Evolutionary conservation across 2,888 invertebrate genomes (phyloP), one percentile per base, ranked within the genome.

Genomic region (Chymomyza amoena): DNA sequence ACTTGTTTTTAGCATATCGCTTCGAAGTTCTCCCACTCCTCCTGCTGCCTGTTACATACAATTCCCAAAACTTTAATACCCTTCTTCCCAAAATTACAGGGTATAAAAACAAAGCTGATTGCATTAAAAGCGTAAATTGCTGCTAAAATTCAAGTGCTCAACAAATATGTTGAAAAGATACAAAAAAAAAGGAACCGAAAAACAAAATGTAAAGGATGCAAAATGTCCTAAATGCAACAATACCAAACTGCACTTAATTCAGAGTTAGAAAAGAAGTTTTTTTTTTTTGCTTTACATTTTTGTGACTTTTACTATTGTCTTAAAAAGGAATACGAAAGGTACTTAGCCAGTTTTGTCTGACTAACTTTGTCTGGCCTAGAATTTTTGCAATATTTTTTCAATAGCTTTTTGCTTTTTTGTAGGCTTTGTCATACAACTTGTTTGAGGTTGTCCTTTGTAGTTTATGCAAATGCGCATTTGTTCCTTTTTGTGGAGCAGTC

Each of bases 111-210:
- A 28, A 60, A 66, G 72, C 70, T 81, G 80, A 86, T 79, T 78
- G 84, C 87, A 78, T 78, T 80, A 76, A 76, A 64, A 78, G 78
- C 72, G 77, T 75, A 88, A 84, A 84, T 83, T 72, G 78, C 78
- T 72, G 78, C 70, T 70, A 69, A 75, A 76, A 83, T 71, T 85
- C 69, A 79, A 84, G 83, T 73, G 81, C 68, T 84, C 61, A 32
- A 61, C 80, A 84, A 84, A 88, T 77, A 80, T 77, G 67, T 64
- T 54, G 60, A 66, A 59, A 57, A 45, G 61, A 65, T 18, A 57
- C 64, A 63, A 68, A 52, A 39, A 45, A 57, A n/a, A n/a, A 52
- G 32, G 51, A 20, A 20, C 20, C 20, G 2, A 20, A n/a, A 68
- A 25, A 50, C 51, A 66, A 64, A 61, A 66, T 25, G 32, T 32